phyloP scores from a whole-genome alignment of 2,113 vertebrate genomes.

The Eurypyga helias region DNA sequence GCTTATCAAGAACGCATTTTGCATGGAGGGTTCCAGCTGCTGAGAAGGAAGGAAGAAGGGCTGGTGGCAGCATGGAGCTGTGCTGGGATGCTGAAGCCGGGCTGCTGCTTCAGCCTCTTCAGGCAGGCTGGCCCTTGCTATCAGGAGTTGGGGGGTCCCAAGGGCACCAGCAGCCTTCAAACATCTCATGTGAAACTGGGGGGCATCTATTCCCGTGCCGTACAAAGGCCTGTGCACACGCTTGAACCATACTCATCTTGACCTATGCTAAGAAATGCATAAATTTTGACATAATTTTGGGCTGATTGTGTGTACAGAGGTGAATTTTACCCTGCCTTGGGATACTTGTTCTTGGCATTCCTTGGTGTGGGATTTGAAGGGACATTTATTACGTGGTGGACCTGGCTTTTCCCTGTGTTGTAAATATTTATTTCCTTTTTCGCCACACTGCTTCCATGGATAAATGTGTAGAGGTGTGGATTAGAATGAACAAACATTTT shows the following conservation, averaged over 20 bases:
- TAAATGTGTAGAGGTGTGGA: background rate
- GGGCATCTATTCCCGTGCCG: rapidly evolving
- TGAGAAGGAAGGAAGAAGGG: background rate
- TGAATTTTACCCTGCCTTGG: background rate
- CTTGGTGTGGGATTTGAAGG: background rate
- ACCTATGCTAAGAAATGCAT: background rate
- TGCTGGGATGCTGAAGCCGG: background rate
- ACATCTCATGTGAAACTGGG: background rate
- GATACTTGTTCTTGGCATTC: background rate
- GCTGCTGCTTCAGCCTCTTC: background rate
- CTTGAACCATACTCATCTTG: background rate
- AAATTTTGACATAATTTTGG: background rate
- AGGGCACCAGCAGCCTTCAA: background rate
- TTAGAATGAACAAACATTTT: background rate
- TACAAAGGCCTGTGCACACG: background rate
- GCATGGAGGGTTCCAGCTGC: background rate
- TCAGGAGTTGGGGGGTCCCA: background rate
- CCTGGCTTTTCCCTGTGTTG: background rate
- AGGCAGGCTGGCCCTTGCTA: background rate
- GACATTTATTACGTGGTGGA: background rate
- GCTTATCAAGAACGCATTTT: background rate
- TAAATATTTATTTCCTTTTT: background rate
- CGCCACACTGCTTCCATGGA: background rate
- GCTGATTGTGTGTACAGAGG: rapidly evolving
- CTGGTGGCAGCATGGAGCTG: background rate